Percentiles rank a stretch among this genome's conserved stretches.
These are phyloP conservation scores for Dione vanillae DNA, from an alignment of 2,888 invertebrate genomes.

Conservation along the genomic window DNA sequence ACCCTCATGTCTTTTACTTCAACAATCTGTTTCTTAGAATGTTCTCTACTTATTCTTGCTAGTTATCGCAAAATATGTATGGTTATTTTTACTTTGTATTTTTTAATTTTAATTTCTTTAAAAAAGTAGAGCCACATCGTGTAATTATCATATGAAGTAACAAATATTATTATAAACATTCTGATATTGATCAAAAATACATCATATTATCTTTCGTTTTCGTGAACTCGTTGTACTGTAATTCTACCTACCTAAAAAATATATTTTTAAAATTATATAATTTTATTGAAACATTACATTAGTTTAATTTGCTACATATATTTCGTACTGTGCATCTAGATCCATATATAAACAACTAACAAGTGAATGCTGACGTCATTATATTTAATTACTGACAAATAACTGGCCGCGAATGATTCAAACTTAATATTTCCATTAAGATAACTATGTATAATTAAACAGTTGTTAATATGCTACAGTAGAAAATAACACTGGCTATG, in stretches of 20 bases:
- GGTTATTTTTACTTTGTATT: not conserved
- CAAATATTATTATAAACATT: too few species aligned
- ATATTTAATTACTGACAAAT: not conserved
- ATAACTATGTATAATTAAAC: slow-evolving; percentile 38
- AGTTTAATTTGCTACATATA: not conserved
- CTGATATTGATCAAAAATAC: too few species aligned
- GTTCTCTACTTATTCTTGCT: slow-evolving; percentile 1
- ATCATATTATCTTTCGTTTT: too few species aligned
- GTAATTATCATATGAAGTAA: too few species aligned
- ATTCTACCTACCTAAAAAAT: too few species aligned
- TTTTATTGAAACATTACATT: not conserved
- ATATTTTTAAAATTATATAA: not conserved
- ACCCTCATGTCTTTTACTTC: slow-evolving; percentile 34
- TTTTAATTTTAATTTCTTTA: too few species aligned
- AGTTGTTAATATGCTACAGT: slow-evolving; percentile 33
- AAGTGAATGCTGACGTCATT: slow-evolving; percentile 34
- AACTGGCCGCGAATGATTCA: slow-evolving; percentile 39
- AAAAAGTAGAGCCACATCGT: too few species aligned
- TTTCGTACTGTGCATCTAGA: not conserved
- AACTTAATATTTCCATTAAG: slow-evolving; percentile 41
- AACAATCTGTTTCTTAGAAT: slow-evolving; percentile 34
- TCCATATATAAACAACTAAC: slow-evolving; percentile 15
- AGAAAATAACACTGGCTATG: slow-evolving; percentile 14
- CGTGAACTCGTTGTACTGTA: too few species aligned
- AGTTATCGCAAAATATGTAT: not conserved